phyloP scores from a whole-genome alignment of 2,113 vertebrate species.

The Brachionichthys hirsutus region DNA sequence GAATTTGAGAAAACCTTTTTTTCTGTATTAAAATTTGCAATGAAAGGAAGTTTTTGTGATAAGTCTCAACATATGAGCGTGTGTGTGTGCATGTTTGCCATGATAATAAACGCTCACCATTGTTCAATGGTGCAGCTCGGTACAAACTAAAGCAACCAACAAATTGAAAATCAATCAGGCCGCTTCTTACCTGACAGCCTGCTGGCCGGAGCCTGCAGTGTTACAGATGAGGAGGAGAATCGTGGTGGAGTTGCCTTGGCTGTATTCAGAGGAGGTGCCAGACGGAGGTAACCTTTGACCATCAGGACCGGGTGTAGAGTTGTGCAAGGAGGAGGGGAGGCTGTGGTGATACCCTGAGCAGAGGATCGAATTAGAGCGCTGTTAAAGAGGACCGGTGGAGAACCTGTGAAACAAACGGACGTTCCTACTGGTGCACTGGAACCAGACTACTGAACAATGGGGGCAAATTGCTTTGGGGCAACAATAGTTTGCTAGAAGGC shows the following conservation, averaged over 20 bases:
- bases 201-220: slow-evolving; percentile 76
- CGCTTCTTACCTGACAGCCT: slow-evolving; percentile 80
- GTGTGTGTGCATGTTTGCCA: too few relatives aligned
- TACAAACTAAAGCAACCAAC: background rate
- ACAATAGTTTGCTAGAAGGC: too few relatives aligned
- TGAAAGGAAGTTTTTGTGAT: too few relatives aligned
- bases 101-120: too few relatives aligned
- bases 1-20: too few relatives aligned
- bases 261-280: slow-evolving; percentile 79
- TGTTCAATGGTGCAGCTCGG: background rate
- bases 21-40: too few relatives aligned
- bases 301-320: slow-evolving; percentile 54
- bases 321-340: slow-evolving; percentile 80
- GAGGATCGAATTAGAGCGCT: slow-evolving; percentile 21
- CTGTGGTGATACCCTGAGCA: slow-evolving; percentile 79
- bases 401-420: background rate
- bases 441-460: too few relatives aligned
- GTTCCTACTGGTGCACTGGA: too few relatives aligned
- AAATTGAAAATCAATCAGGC: background rate
- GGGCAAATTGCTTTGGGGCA: too few relatives aligned
- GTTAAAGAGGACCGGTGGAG: background rate
- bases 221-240: slow-evolving; percentile 88
- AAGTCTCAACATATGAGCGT: too few relatives aligned
- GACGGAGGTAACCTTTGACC: slow-evolving; percentile 65
- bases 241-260: slow-evolving; percentile 66